Evolutionary conservation across 2,888 invertebrate genomes (phyloP), one percentile per base, ranked within the genome.

Genomic region (Trachelus tabidus): DNA sequence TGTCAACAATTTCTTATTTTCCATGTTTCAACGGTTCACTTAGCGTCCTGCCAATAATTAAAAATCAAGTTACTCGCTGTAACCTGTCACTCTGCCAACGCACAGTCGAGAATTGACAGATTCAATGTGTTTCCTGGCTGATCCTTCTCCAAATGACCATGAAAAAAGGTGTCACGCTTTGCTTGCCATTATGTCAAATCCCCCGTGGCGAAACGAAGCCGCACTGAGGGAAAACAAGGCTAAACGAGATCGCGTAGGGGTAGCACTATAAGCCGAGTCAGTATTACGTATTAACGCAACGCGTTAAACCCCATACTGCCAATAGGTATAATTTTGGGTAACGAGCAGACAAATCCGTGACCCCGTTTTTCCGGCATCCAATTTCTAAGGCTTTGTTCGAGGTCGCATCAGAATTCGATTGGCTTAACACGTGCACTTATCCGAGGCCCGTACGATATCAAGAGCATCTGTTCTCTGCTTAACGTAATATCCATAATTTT

Each of bases 331-430:
- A 56, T 56, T 56, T 56, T 56, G 56, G 56, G 9, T 56, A 56
- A 56, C 40, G 56, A 56, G 56, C 23, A 56, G 56, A 56, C 56
- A 56, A 56, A 56, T 56, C 56, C 56, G 9, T 56, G 56, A 56
- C 56, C 56, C 56, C 56, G 2, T 56, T 56, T 40, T 56, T 56
- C 23, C 9, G 23, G 56, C 56, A 23, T 56, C 56, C 56, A 23
- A 56, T 56, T 56, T 56, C 56, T 9, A 56, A 56, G 2, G 56
- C 56, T 56, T 56, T 56, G 56, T 56, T 56, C 23, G 56, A 56
- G 23, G 79, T 78, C 81, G 84, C 85, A 86, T 86, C 83, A 85
- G 84, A 88, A 88, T 88, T 86, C 85, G 87, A 86, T 87, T 85
- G 84, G 78, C 80, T 75, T 86, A 85, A 87, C 88, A 88, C 88